These are phyloP conservation scores for Galaxea fascicularis DNA, from an alignment of 92 coral and sea anemone genomes.

Conservation along the genomic window DNA sequence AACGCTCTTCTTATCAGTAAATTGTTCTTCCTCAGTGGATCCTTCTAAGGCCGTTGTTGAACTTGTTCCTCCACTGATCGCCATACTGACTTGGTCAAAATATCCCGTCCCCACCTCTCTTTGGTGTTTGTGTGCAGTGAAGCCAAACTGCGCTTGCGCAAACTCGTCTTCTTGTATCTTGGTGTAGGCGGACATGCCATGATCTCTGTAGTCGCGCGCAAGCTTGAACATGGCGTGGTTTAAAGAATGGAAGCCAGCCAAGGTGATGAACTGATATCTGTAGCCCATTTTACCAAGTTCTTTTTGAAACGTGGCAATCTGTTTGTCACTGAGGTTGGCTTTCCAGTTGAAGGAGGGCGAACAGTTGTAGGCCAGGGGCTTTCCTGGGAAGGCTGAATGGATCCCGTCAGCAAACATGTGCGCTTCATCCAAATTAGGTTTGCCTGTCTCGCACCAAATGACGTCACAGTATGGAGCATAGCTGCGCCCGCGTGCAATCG, in stretches of 20 bases:
- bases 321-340: conserved; percentile 91
- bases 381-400: conserved; percentile 92
- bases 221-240: conserved; percentile 99
- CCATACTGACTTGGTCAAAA: conserved; percentile 89
- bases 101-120: conserved; percentile 98
- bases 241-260: conserved; percentile 96
- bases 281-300: conserved; percentile 95
- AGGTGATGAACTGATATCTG: conserved; percentile 95
- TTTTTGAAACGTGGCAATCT: conserved; percentile 91
- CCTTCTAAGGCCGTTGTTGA: conserved; percentile 93
- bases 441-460: conserved; percentile 96
- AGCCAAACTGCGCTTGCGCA: conserved; percentile 85
- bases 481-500: conserved; percentile 91
- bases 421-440: conserved; percentile 94
- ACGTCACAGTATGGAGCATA: conserved; percentile 99
- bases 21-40: conserved; percentile 97
- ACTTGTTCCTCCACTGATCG: conserved; percentile 91
- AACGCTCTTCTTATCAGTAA: conserved; percentile 36
- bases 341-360: conserved; percentile 99
- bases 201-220: conserved; percentile 85
- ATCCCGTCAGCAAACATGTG: conserved; percentile 89
- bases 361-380: conserved; percentile 99
- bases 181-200: conserved; percentile 96
- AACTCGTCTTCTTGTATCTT: conserved; percentile 94
- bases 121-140: conserved; percentile 97